A percentile compares a stretch with the other conserved stretches of the same genome.
Conservation (phyloP, 2,888 invertebrate genomes). For the Camponotus fellah region DNA sequence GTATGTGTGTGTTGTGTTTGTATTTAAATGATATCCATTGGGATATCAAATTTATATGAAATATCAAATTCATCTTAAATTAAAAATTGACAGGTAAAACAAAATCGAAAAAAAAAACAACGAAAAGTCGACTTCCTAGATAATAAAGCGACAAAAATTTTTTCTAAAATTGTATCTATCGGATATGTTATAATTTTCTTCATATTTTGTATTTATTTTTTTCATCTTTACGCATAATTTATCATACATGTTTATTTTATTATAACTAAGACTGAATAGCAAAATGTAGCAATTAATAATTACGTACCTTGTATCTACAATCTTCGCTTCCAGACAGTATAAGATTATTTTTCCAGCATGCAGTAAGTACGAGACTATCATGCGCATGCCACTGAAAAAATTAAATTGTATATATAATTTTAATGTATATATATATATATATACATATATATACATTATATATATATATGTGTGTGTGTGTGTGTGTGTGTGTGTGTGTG, state of each 20-base stretch:
- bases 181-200: too few relatives aligned
- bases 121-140: too few relatives aligned
- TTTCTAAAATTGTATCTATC: too few relatives aligned
- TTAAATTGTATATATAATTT: neutral
- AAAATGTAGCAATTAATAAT: neutral
- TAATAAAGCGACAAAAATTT: too few relatives aligned
- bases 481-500: too few relatives aligned
- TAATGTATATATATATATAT: neutral
- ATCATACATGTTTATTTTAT: neutral
- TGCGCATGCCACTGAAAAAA: constrained; percentile 96
- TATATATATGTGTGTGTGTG: too few relatives aligned
- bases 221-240: neutral
- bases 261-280: neutral
- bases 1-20: too few relatives aligned
- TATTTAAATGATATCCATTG: too few relatives aligned
- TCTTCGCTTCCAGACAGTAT: constrained; percentile 99
- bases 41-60: too few relatives aligned
- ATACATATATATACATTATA: neutral
- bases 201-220: too few relatives aligned
- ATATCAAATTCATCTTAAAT: neutral
- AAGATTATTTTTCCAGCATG: constrained; percentile 98
- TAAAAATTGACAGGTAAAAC: too few relatives aligned
- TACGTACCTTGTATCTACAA: constrained; percentile 92
- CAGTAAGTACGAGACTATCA: constrained; percentile 95
- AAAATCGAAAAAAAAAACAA: too few relatives aligned